phyloP scores from a whole-genome alignment of 2,888 invertebrate genomes.

The Melanostoma scalare region DNA sequence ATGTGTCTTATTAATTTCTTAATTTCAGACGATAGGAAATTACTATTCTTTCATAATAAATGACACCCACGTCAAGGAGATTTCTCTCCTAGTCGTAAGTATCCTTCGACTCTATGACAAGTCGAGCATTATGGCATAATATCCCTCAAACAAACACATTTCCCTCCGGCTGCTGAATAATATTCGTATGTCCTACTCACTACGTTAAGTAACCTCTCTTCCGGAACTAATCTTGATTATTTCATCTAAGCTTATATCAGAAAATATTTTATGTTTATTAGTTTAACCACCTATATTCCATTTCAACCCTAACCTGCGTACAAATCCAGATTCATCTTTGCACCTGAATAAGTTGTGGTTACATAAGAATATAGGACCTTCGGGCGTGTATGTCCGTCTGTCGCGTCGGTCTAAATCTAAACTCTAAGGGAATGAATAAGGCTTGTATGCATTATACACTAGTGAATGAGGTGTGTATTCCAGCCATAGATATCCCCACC shows the following conservation, averaged over 20 bases:
- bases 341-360: slow-evolving; percentile 21
- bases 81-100: background rate
- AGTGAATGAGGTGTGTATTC: background rate
- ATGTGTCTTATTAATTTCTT: slow-evolving; percentile 20
- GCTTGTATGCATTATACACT: background rate
- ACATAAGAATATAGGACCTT: slow-evolving; percentile 3
- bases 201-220: slow-evolving; percentile 54
- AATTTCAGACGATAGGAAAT: background rate
- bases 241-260: slow-evolving; percentile 27
- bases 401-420: background rate
- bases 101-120: slow-evolving; percentile 6
- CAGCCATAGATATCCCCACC: background rate
- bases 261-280: slow-evolving; percentile 39
- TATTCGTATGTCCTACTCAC: slow-evolving; percentile 30
- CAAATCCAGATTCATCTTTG: background rate
- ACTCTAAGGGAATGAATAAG: slow-evolving; percentile 2
- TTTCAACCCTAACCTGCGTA: slow-evolving; percentile 8
- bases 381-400: slow-evolving; percentile 18
- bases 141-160: background rate
- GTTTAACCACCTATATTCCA: slow-evolving; percentile 15
- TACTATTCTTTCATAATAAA: slow-evolving; percentile 5
- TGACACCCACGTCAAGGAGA: background rate
- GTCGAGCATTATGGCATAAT: background rate
- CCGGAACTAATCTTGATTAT: slow-evolving; percentile 57
- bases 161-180: slow-evolving; percentile 14